Conservation (phyloP, 2,113 vertebrate species). For the Cygnus buccinator region DNA sequence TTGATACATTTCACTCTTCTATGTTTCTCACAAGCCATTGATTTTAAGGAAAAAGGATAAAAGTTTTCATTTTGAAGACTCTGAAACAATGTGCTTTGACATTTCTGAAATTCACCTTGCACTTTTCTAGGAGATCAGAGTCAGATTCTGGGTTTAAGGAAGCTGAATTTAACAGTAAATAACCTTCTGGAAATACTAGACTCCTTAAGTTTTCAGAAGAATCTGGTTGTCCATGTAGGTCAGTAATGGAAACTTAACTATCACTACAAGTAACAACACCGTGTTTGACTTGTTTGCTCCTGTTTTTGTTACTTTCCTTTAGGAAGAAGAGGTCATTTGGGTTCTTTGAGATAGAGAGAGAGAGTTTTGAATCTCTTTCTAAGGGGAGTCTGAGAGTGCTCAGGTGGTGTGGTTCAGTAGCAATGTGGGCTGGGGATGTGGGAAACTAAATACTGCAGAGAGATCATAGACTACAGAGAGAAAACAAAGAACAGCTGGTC, state of each 20-base stretch:
- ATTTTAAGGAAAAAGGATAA: neutral
- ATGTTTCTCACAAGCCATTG: neutral
- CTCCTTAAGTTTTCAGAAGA: neutral
- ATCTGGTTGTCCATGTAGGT: neutral
- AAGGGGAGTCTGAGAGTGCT: neutral
- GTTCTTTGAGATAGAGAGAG: neutral
- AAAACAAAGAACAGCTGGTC: neutral
- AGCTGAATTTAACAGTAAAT: neutral
- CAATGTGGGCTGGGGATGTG: fast-evolving
- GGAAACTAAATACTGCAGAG: neutral
- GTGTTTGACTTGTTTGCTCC: neutral
- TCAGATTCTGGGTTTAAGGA: neutral
- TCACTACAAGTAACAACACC: neutral
- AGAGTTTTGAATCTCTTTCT: neutral
- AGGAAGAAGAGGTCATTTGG: neutral
- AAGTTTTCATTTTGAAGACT: neutral
- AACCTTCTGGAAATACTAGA: neutral
- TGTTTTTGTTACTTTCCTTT: neutral
- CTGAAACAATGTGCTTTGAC: neutral
- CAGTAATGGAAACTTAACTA: neutral
- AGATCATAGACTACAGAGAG: neutral
- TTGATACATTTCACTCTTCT: neutral
- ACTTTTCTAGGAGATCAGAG: neutral
- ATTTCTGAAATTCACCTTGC: neutral
- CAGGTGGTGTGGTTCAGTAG: neutral